These are phyloP conservation scores for Ips typographus DNA, from an alignment of 1,140 invertebrate species.

Conservation along the genomic window DNA sequence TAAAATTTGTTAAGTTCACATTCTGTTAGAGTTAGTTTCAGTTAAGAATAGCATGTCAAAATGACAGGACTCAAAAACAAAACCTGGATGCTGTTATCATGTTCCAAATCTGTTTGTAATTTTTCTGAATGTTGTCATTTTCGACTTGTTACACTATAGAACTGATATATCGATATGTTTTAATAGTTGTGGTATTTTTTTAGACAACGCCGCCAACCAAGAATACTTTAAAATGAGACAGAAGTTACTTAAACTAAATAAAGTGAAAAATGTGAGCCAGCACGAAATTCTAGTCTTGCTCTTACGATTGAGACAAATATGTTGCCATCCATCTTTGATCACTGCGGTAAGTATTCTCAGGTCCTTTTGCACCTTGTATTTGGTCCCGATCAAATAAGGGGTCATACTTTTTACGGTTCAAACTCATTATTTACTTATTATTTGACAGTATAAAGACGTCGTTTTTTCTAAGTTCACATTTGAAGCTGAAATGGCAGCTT, in stretches of 20 bases:
- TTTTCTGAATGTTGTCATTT: too few species aligned
- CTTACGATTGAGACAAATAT: slow-evolving; percentile 83
- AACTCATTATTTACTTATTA: too few species aligned
- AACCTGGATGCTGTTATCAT: too few species aligned
- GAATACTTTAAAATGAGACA: slow-evolving; percentile 56
- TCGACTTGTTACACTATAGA: too few species aligned
- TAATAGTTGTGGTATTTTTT: slow-evolving; percentile 8
- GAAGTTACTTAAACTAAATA: slow-evolving; percentile 61
- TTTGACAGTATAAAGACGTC: too few species aligned
- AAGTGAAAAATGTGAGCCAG: slow-evolving; percentile 63
- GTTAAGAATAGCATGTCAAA: too few species aligned
- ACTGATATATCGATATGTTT: neutral
- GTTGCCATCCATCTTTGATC: slow-evolving; percentile 84
- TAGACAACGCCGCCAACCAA: slow-evolving; percentile 37
- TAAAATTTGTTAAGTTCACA: too few species aligned
- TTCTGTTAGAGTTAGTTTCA: too few species aligned
- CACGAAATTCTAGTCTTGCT: slow-evolving; percentile 80
- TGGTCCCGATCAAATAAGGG: neutral
- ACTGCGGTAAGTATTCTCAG: slow-evolving; percentile 53
- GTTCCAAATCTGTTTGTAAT: too few species aligned
- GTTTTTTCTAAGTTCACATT: too few species aligned
- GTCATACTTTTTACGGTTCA: neutral
- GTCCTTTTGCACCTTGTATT: neutral
- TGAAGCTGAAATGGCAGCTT: too few species aligned
- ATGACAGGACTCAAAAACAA: too few species aligned